Evolutionary conservation across 2,888 invertebrate species (phyloP).

Genomic region (Leptinotarsa haldemani): DNA sequence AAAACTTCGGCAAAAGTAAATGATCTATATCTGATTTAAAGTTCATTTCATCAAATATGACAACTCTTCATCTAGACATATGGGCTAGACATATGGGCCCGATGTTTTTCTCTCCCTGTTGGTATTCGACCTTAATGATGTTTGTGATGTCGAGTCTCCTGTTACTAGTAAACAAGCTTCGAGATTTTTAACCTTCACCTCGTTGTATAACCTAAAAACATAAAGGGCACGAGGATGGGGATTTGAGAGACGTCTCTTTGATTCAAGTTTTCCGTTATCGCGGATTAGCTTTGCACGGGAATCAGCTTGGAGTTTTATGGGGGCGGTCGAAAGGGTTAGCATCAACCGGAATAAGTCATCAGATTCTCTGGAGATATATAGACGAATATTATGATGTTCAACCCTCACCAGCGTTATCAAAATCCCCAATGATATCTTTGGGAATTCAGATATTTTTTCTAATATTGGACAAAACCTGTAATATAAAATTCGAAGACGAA

Average conservation of each 20-base stretch:
- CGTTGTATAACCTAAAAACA: slow-evolving; percentile 21
- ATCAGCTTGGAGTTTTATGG: not conserved
- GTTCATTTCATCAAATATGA: no score
- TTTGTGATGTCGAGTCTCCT: not conserved
- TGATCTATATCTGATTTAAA: no score
- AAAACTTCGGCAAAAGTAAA: no score
- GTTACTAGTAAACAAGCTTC: not conserved
- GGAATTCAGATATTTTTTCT: no score
- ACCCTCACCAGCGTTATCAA: no score
- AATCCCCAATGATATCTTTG: no score
- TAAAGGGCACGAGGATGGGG: not conserved
- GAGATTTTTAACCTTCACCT: not conserved
- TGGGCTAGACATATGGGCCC: not conserved
- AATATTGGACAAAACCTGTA: no score
- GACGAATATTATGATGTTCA: no score
- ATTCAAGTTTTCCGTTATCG: slow-evolving; percentile 4
- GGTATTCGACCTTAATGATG: not conserved
- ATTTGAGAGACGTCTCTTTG: slow-evolving; percentile 14
- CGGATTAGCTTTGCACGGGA: slow-evolving; percentile 2
- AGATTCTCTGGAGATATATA: not conserved
- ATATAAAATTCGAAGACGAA: no score
- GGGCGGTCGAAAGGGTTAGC: not conserved
- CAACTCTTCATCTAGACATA: no score
- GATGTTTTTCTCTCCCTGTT: not conserved
- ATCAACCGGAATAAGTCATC: not conserved